A percentile compares a stretch with the other conserved stretches of the same genome.
Evolutionary conservation across 2,797 vertebrate genomes (phyloP).

Genomic region (Pampus argenteus): DNA sequence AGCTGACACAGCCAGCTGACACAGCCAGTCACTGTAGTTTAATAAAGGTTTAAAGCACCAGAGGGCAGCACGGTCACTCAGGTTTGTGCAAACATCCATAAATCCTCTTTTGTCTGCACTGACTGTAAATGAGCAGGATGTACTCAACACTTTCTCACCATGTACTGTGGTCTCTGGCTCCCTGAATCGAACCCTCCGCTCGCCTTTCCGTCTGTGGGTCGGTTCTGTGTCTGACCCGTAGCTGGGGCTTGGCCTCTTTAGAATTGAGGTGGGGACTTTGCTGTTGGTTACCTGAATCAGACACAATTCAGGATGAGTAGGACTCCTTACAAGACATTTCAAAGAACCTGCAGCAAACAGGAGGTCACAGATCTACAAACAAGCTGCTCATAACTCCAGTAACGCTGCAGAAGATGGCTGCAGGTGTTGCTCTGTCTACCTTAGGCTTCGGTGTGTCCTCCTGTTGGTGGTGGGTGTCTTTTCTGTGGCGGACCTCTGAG

Average conservation of each 20-base stretch:
- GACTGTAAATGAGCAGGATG: neutral
- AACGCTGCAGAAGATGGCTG: neutral
- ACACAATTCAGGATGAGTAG: constrained; percentile 17
- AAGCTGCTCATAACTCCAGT: neutral
- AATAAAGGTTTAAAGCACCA: constrained; percentile 17
- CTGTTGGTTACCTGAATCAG: constrained; percentile 70
- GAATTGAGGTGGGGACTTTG: constrained; percentile 89
- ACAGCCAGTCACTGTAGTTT: constrained; percentile 1
- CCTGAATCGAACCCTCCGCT: constrained; percentile 90
- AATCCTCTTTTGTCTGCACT: neutral
- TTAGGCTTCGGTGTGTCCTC: constrained; percentile 79
- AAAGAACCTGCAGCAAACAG: constrained; percentile 13
- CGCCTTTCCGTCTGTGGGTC: constrained; percentile 80
- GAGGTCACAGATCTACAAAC: constrained; percentile 11
- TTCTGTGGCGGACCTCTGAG: constrained; percentile 84
- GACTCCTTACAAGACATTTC: neutral
- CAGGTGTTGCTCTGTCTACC: constrained; percentile 60
- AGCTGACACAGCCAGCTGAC: neutral
- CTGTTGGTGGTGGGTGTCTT: constrained; percentile 75
- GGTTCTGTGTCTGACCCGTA: constrained; percentile 63
- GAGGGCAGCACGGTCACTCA: constrained; percentile 38
- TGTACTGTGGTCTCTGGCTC: constrained; percentile 90
- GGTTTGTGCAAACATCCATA: constrained; percentile 11
- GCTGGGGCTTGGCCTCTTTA: constrained; percentile 82
- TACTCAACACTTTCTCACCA: constrained; percentile 77